These are phyloP conservation scores for Hedychridium roseum DNA, from an alignment of 2,888 invertebrate species.

Conservation along the genomic window DNA sequence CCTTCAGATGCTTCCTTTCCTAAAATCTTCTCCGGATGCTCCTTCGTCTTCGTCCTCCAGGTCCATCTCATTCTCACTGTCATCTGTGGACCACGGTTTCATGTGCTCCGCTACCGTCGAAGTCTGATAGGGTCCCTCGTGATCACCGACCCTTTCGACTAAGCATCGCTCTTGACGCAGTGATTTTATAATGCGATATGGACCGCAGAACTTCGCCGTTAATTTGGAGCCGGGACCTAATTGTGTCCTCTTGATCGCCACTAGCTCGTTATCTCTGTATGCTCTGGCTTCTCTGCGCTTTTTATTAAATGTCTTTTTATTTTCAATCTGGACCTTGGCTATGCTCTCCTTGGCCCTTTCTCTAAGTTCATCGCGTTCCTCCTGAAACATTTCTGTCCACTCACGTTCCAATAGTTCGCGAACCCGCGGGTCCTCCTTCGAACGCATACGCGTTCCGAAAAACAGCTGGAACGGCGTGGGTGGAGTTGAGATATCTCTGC, in stretches of 20 bases:
- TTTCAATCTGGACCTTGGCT: slow-evolving; percentile 21
- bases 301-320: slow-evolving; percentile 13
- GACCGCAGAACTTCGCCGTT: slow-evolving; percentile 24
- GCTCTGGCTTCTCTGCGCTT: slow-evolving; percentile 13
- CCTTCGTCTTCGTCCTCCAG: no score
- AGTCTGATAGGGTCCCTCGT: slow-evolving; percentile 19
- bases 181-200: slow-evolving; percentile 17
- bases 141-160: slow-evolving; percentile 18
- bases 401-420: slow-evolving; percentile 16
- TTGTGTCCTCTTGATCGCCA: slow-evolving; percentile 30
- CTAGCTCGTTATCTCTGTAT: slow-evolving; percentile 24
- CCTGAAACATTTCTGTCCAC: slow-evolving; percentile 1
- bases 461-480: no score
- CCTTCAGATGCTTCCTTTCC: no score
- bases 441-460: no score
- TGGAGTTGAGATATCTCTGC: no score
- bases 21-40: no score
- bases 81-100: slow-evolving; percentile 19
- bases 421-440: no score
- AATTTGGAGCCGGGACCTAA: slow-evolving; percentile 25
- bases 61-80: neutral
- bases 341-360: slow-evolving; percentile 17
- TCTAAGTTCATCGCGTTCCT: slow-evolving; percentile 17
- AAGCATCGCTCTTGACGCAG: slow-evolving; percentile 21
- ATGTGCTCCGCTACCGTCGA: slow-evolving; percentile 22